phyloP scores from a whole-genome alignment of 2,797 vertebrate genomes.

The Clarias laeviceps region DNA sequence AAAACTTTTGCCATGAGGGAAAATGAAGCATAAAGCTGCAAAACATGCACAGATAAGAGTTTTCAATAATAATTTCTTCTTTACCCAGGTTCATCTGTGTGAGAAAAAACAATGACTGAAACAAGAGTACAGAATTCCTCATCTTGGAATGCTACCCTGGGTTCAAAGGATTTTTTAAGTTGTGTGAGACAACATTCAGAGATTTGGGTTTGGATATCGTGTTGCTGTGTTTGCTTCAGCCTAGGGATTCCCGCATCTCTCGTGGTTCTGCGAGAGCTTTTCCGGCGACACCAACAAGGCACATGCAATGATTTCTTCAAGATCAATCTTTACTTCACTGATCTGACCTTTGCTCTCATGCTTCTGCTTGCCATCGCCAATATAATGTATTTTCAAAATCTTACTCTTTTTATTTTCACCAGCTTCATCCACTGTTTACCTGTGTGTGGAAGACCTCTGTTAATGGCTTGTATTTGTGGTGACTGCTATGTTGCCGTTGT shows the following conservation, averaged over 20 bases:
- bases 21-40: neutral
- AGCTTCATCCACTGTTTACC: slow-evolving; percentile 20
- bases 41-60: neutral
- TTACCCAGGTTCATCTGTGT: neutral
- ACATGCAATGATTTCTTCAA: slow-evolving; percentile 62
- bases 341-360: slow-evolving; percentile 57
- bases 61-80: neutral
- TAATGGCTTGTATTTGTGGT: slow-evolving; percentile 69
- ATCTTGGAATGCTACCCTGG: no score
- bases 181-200: neutral
- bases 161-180: neutral
- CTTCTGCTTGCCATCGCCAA: slow-evolving; percentile 47
- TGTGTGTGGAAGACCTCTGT: slow-evolving; percentile 63
- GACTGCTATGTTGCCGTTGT: slow-evolving; percentile 73
- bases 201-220: neutral
- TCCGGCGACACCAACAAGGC: slow-evolving; percentile 17
- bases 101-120: neutral
- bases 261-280: slow-evolving; percentile 48
- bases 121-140: neutral
- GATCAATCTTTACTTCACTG: slow-evolving; percentile 62
- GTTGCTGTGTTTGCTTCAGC: neutral
- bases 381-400: neutral
- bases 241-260: slow-evolving; percentile 61
- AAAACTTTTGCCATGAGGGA: neutral
- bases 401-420: accelerated